phyloP scores from a whole-genome alignment of 2,113 vertebrate genomes.

The Gallinago jamesoni region DNA sequence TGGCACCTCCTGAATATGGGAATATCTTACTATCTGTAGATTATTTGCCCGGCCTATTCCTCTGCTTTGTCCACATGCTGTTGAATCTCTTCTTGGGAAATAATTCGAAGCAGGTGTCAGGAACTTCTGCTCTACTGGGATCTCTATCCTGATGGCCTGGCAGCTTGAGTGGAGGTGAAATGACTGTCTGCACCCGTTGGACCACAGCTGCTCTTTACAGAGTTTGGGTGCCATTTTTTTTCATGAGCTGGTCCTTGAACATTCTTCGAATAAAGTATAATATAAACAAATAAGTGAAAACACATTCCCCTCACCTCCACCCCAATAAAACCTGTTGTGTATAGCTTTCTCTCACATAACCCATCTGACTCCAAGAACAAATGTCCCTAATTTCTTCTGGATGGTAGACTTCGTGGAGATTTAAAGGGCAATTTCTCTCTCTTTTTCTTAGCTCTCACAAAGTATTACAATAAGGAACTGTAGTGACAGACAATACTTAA shows the following conservation, averaged over 20 bases:
- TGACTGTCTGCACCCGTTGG: not conserved
- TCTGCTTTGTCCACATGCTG: not conserved
- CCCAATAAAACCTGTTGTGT: constrained; percentile 22
- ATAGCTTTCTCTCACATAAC: constrained; percentile 1
- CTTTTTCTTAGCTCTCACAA: constrained; percentile 26
- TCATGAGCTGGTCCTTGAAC: not conserved
- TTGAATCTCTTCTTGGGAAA: not conserved
- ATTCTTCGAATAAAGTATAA: not conserved
- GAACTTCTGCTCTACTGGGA: not conserved
- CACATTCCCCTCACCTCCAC: constrained; percentile 10
- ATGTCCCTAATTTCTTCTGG: constrained; percentile 54
- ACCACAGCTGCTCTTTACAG: not conserved
- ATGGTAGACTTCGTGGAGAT: constrained; percentile 47
- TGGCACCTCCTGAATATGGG: not conserved
- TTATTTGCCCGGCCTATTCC: not conserved
- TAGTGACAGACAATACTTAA: constrained; percentile 49
- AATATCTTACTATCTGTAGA: not conserved
- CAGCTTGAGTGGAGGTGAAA: not conserved
- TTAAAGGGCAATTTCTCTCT: constrained; percentile 60
- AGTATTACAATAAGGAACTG: constrained; percentile 46
- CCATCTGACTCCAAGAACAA: constrained; percentile 43
- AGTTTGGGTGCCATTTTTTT: not conserved
- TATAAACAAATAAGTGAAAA: constrained; percentile 18
- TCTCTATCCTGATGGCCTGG: not conserved
- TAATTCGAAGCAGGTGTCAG: not conserved